Percentiles rank a stretch among this genome's conserved stretches.
These are phyloP conservation scores for Sebastolobus altivelis DNA, from an alignment of 2,797 vertebrate genomes.

Conservation along the genomic window DNA sequence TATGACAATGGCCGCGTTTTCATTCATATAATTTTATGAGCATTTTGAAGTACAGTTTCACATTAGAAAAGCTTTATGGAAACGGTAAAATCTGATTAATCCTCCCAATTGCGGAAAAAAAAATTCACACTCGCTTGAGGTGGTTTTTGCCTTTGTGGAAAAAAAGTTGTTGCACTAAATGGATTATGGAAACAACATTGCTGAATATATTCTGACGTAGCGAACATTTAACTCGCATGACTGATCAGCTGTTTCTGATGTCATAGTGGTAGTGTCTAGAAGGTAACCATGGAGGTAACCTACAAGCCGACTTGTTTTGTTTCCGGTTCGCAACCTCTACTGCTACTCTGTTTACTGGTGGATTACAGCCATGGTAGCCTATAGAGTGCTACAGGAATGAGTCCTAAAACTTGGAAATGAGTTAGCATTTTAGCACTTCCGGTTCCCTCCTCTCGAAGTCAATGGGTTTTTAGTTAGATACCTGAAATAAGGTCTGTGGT, in stretches of 20 bases:
- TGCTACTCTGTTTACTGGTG: too few relatives aligned
- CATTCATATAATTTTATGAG: accelerated
- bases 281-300: neutral
- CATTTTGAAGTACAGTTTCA: neutral
- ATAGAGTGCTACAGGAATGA: too few relatives aligned
- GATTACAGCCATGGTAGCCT: neutral
- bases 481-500: too few relatives aligned
- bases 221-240: neutral
- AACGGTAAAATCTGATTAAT: neutral
- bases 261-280: too few relatives aligned
- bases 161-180: neutral
- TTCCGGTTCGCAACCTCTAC: neutral
- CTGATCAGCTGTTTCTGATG: neutral
- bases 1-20: accelerated
- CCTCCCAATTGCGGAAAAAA: neutral
- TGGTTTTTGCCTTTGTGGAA: too few relatives aligned
- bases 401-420: too few relatives aligned
- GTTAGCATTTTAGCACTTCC: too few relatives aligned
- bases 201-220: neutral
- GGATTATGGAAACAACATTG: neutral
- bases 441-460: too few relatives aligned
- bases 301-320: neutral
- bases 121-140: too few relatives aligned
- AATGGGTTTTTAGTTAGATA: too few relatives aligned
- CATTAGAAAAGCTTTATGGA: neutral